phyloP scores from a whole-genome alignment of 2,888 invertebrate species.

The Heliconius charithonia region DNA sequence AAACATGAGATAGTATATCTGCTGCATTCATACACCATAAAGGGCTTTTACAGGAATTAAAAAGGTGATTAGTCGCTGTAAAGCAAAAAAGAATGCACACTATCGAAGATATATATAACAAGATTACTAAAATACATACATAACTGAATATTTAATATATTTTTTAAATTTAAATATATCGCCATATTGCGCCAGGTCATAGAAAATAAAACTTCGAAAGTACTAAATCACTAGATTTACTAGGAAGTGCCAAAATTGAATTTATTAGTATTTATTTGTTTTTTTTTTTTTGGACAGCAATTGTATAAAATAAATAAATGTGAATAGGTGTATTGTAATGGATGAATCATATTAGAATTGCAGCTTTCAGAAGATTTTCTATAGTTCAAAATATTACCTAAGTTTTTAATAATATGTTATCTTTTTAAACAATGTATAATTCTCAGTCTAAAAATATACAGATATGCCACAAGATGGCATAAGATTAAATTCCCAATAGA shows the following conservation, averaged over 20 bases:
- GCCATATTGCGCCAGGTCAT: slow-evolving; percentile 15
- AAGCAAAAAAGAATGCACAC: not conserved
- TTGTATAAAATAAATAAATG: not conserved
- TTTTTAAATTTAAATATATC: no score
- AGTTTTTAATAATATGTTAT: no score
- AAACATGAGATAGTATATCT: not conserved
- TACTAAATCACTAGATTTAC: not conserved
- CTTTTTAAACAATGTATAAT: no score
- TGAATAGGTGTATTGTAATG: not conserved
- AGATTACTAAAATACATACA: not conserved
- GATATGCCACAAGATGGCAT: no score
- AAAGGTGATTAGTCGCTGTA: not conserved
- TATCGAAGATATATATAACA: not conserved
- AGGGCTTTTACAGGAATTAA: not conserved
- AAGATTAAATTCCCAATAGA: no score
- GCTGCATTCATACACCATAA: not conserved
- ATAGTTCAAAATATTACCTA: no score
- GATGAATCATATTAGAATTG: not conserved
- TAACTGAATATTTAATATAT: slow-evolving; percentile 23
- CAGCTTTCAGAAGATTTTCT: not conserved
- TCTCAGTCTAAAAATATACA: no score
- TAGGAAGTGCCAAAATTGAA: not conserved
- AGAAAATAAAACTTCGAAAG: slow-evolving; percentile 7
- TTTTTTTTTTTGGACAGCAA: not conserved
- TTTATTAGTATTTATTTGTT: no score